phyloP scores from a whole-genome alignment of 2,797 vertebrate genomes.

The Epinephelus awoara region DNA sequence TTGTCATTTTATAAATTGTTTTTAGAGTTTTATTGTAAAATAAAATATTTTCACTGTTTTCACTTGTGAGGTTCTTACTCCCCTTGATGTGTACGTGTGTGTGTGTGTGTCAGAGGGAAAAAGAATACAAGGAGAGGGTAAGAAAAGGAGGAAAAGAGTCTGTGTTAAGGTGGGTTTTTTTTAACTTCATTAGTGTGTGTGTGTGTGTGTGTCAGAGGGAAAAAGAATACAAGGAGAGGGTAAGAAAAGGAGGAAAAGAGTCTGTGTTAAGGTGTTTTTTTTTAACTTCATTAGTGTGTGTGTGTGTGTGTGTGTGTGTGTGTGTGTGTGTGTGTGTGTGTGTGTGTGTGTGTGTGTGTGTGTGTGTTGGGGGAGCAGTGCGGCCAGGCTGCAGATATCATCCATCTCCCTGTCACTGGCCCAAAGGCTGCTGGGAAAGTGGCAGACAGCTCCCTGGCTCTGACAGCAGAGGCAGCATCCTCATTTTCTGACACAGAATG shows the following conservation, averaged over 20 bases:
- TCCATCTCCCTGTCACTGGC: constrained; percentile 98
- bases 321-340: constrained; percentile 35
- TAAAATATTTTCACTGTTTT: constrained; percentile 70
- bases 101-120: constrained; percentile 31
- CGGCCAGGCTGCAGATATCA: constrained; percentile 93
- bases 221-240: too few relatives aligned
- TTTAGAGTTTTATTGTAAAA: constrained; percentile 9
- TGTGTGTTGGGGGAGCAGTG: constrained; percentile 76
- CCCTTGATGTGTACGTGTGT: constrained; percentile 59
- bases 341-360: constrained; percentile 3
- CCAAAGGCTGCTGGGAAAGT: constrained; percentile 92
- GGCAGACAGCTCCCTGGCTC: constrained; percentile 90
- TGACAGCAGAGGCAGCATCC: constrained; percentile 93
- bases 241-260: too few relatives aligned
- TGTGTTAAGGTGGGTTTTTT: constrained; percentile 38
- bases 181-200: constrained; percentile 43
- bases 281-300: too few relatives aligned
- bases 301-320: constrained; percentile 11
- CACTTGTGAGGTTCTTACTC: constrained; percentile 69
- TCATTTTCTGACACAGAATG: constrained; percentile 82
- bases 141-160: constrained; percentile 28
- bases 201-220: constrained; percentile 31
- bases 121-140: constrained; percentile 26
- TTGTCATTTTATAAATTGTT: constrained; percentile 28
- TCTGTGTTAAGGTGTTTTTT: too few relatives aligned